phyloP scores from a whole-genome alignment of 1,140 invertebrate species.

The Micrasema minimum region DNA sequence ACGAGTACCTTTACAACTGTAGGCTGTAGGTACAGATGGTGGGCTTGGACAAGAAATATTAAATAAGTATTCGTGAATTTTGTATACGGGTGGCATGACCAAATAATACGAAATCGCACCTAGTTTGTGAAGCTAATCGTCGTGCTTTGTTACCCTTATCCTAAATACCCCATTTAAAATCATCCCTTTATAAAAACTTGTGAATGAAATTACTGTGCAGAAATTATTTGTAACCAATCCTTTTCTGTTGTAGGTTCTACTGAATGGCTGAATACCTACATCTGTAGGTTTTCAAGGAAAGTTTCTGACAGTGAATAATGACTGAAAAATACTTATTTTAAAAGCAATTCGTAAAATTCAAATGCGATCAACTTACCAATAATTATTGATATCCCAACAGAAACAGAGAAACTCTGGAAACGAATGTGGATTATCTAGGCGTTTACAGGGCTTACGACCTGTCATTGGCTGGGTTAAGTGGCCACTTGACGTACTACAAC shows the following conservation, averaged over 20 bases:
- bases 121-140: conserved; percentile 17
- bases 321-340: not conserved
- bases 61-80: not conserved
- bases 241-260: conserved; percentile 34
- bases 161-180: conserved; percentile 20
- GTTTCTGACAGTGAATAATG: not conserved
- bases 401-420: too few relatives aligned
- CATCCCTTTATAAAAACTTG: conserved; percentile 26
- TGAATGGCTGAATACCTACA: not conserved
- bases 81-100: conserved; percentile 1
- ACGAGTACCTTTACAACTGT: not conserved
- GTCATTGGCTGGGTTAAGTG: too few relatives aligned
- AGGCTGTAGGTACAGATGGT: not conserved
- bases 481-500: too few relatives aligned
- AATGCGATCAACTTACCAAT: not conserved
- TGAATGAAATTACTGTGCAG: conserved; percentile 35
- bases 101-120: conserved; percentile 8
- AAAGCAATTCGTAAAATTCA: not conserved
- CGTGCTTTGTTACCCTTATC: not conserved
- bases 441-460: too few relatives aligned
- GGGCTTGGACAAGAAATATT: not conserved
- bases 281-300: not conserved
- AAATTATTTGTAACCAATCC: conserved; percentile 45
- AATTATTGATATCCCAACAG: too few relatives aligned
- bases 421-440: too few relatives aligned